These are phyloP conservation scores for Sternarchorhynchus goeldii DNA, from an alignment of 2,797 vertebrate species.

Conservation along the genomic window DNA sequence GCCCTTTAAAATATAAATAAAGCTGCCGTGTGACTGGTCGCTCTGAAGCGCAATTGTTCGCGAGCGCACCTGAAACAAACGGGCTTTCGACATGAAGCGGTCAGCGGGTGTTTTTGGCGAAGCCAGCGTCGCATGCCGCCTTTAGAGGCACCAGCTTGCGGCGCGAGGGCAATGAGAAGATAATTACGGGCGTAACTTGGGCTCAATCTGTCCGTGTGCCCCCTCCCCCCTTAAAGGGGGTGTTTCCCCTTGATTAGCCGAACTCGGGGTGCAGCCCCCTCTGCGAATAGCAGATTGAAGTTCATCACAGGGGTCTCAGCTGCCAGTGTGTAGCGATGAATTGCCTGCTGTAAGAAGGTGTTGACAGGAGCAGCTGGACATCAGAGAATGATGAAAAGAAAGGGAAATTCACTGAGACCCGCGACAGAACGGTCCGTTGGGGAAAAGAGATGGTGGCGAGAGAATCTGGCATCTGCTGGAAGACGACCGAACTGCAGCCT, in stretches of 20 bases:
- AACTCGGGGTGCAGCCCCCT: slow-evolving; percentile 82
- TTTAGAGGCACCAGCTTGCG: slow-evolving; percentile 76
- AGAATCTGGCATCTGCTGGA: slow-evolving; percentile 74
- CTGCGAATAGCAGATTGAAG: slow-evolving; percentile 86
- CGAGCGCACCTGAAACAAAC: slow-evolving; percentile 42
- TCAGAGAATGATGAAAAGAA: slow-evolving; percentile 92
- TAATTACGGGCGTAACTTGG: slow-evolving; percentile 79
- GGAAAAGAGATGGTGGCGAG: slow-evolving; percentile 62
- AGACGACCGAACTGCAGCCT: slow-evolving; percentile 70
- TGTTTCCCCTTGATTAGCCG: slow-evolving; percentile 82
- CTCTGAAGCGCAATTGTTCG: slow-evolving; percentile 59
- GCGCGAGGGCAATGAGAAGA: slow-evolving; percentile 76
- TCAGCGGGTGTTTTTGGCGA: slow-evolving; percentile 65
- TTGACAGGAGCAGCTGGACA: slow-evolving; percentile 99
- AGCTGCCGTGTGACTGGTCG: slow-evolving; percentile 27
- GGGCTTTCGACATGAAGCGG: slow-evolving; percentile 12
- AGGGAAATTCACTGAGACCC: slow-evolving; percentile 89
- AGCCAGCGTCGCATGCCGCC: slow-evolving; percentile 67
- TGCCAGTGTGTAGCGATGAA: slow-evolving; percentile 91
- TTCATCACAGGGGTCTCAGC: slow-evolving; percentile 93
- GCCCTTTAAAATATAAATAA: slow-evolving; percentile 68
- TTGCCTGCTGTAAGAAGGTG: slow-evolving; percentile 94
- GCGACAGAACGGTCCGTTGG: slow-evolving; percentile 82
- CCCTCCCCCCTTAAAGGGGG: slow-evolving; percentile 74
- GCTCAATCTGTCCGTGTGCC: slow-evolving; percentile 78